Conservation (phyloP, 2,888 invertebrate genomes). For the Capitulum mitella region DNA sequence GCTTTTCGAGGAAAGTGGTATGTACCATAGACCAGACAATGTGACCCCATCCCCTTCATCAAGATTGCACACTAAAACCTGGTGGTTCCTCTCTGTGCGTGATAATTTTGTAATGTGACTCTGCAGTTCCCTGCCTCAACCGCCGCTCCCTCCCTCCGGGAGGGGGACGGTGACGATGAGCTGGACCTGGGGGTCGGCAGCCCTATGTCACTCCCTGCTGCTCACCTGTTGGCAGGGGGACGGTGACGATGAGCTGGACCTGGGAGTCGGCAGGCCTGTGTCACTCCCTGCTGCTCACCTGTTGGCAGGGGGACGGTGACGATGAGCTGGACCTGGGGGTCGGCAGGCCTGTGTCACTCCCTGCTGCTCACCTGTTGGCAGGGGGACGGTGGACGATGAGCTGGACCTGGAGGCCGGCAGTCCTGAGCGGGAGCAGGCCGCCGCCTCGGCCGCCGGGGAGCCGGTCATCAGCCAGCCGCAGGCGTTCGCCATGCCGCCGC, state of each 20-base stretch:
- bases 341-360: neutral
- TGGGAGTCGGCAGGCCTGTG: neutral
- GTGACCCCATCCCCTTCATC: too few species aligned
- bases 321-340: neutral
- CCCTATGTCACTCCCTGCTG: neutral
- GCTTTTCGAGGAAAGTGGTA: too few species aligned
- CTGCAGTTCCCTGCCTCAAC: neutral
- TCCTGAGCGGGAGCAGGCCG: slow-evolving; percentile 44
- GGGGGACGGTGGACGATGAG: neutral
- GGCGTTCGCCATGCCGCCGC: slow-evolving; percentile 59
- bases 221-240: neutral
- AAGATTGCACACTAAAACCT: too few species aligned
- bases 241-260: neutral
- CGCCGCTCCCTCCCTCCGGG: neutral
- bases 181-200: neutral
- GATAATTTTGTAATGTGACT: too few species aligned
- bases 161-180: slow-evolving; percentile 4
- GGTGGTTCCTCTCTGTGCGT: too few species aligned
- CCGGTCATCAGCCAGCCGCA: slow-evolving; percentile 48
- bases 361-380: neutral
- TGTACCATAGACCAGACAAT: too few species aligned
- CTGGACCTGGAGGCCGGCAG: slow-evolving; percentile 3
- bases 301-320: neutral
- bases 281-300: neutral
- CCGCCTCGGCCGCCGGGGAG: slow-evolving; percentile 48